phyloP scores from a whole-genome alignment of 2,797 vertebrate genomes.

The Acipenser ruthenus region DNA sequence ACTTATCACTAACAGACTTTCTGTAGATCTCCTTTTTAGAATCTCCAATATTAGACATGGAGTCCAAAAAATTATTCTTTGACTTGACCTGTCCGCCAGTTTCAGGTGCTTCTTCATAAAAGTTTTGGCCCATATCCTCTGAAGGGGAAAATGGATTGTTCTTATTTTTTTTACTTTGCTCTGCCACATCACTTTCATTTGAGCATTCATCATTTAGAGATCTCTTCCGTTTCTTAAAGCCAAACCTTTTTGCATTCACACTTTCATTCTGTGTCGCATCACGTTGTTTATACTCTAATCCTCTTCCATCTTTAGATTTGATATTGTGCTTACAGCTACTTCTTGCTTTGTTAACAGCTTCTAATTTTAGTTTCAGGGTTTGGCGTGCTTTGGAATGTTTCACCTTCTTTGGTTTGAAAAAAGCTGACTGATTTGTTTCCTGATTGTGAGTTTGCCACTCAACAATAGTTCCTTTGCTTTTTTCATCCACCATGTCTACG shows the following conservation, averaged over 20 bases:
- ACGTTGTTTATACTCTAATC: constrained; percentile 55
- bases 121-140: constrained; percentile 34
- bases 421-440: constrained; percentile 55
- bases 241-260: constrained; percentile 41
- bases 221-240: constrained; percentile 42
- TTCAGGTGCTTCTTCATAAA: constrained; percentile 6
- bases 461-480: constrained; percentile 39
- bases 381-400: constrained; percentile 50
- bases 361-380: constrained; percentile 60
- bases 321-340: constrained; percentile 45
- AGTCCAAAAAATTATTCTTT: constrained; percentile 28
- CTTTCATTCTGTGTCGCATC: constrained; percentile 48
- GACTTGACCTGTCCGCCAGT: constrained; percentile 20
- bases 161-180: constrained; percentile 55
- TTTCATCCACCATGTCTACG: constrained; percentile 45
- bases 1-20: constrained; percentile 37
- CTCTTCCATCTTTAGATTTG: constrained; percentile 22
- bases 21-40: constrained; percentile 32
- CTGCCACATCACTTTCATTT: constrained; percentile 39
- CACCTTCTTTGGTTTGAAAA: constrained; percentile 69
- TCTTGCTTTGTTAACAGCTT: constrained; percentile 52
- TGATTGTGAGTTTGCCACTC: constrained; percentile 47
- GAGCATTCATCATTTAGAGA: constrained; percentile 42
- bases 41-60: constrained; percentile 30
- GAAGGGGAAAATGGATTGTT: constrained; percentile 53